Evolutionary conservation across 1,140 invertebrate species (phyloP), one percentile per base, ranked within the genome.

Genomic region (Drosophila santomea): DNA sequence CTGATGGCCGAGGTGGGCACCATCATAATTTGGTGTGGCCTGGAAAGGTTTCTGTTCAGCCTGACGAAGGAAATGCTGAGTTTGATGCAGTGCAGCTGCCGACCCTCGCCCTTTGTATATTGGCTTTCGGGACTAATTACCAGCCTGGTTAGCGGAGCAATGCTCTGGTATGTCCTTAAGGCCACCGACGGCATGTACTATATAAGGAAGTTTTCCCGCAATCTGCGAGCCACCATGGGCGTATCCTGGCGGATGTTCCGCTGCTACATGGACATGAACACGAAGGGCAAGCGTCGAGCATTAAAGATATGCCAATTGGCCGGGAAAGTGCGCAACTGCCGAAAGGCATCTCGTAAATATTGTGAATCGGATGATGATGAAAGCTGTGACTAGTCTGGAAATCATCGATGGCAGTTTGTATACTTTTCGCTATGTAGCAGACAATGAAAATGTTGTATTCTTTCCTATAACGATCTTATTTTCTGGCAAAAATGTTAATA

Each of bases 11-110:
- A 88, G 32, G 11, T 88, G 11, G 62, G 55, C 1, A 41, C 61
- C 0, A n/a, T 88, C 1, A 20, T 89, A 10, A 54, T 88, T 14
- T 88, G 84, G 84, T 89, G 84, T 15, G n/a, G 38, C 0, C 0
- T 88, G 1, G 84, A 88, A 25, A 61, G 62, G 4, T 23, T 68
- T 0, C 8, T 88, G 6, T 84, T 35, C 28, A 12, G 48, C n/a
- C 14, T 77, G 6, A 62, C 41, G 8, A 35, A 64, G 0, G 15
- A 36, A 3, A 0, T 78, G 0, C 35, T 88, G 0, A 15, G 14
- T 51, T 57, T 25, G 5, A 41, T n/a, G 2, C 20, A 8, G 23
- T 6, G 32, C 0, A 7, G 2, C 1, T 68, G n/a, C 48, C 47
- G 17, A 10, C 25, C 59, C 10, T 62, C 47, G 23, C 39, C 32